These are phyloP conservation scores for Sebastolobus alascanus DNA, from an alignment of 2,797 vertebrate species.

Conservation along the genomic window DNA sequence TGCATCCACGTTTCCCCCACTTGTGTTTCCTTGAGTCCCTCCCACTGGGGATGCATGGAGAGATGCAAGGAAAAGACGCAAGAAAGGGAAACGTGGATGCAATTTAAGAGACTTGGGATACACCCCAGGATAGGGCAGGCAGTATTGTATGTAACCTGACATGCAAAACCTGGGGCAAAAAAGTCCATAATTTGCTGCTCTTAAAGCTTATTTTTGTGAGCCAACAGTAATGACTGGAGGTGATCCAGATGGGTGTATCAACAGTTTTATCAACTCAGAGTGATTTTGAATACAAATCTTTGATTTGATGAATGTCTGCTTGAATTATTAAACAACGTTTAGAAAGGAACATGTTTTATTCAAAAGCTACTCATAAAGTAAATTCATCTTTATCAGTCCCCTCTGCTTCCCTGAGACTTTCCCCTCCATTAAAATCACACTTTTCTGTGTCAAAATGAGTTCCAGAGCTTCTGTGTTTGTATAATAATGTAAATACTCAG, in stretches of 20 bases:
- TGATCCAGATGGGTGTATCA: neutral
- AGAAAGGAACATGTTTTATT: neutral
- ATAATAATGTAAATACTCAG: conserved; percentile 43
- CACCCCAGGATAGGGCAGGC: too few species aligned
- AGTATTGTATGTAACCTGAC: neutral
- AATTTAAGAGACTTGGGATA: neutral
- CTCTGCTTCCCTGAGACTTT: neutral
- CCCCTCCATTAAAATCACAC: conserved; percentile 26
- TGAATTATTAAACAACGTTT: neutral
- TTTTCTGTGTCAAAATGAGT: conserved; percentile 35
- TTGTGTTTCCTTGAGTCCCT: too few species aligned
- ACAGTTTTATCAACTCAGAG: conserved; percentile 5
- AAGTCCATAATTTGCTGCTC: neutral
- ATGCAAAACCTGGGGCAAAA: neutral
- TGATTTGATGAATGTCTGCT: neutral
- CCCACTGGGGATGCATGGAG: too few species aligned
- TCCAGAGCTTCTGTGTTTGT: conserved; percentile 59
- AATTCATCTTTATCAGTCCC: conserved; percentile 3
- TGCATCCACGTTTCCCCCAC: too few species aligned
- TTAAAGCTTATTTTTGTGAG: neutral
- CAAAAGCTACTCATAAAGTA: neutral
- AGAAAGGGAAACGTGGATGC: neutral
- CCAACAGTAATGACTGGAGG: neutral
- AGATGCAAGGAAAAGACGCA: neutral
- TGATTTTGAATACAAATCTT: neutral